Evolutionary conservation across 1,140 invertebrate species (phyloP), one percentile per base, ranked within the genome.

Genomic region (Bactericera cockerelli): DNA sequence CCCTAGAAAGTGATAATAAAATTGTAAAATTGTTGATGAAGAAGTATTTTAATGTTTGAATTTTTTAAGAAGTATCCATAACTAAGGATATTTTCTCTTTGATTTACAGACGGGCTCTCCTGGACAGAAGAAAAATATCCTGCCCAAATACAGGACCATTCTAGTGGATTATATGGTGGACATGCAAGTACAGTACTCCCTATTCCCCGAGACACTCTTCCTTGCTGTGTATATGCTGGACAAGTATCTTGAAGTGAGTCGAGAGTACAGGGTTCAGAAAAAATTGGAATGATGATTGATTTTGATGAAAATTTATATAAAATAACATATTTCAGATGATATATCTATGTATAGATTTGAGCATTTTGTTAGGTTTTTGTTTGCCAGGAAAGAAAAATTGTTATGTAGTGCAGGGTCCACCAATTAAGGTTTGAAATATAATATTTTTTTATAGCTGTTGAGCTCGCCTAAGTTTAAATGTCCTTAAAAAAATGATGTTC

Each of bases 111-210:
- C 28, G 13, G 13, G 28, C 28, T 31, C 28, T 31, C 28, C 28
- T 13, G 4, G 4, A 6, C 4, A 6, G 13, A 31, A 31, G 28
- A 31, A 13, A 31, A 65, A 72, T 59, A 77, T 93, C 1, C 86
- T 83, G 16, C 77, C 83, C 0, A 84, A 83, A 67, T 97, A 97
- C 92, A 79, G 95, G 60, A 75, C 81, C 6, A 84, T 93, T 33
- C 74, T 94, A 1, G 76, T 98, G 61, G 91, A 98, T 70, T 98
- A 94, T 94, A 72, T 98, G 24, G 83, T 94, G 21, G 90, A 95
- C 68, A 90, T 97, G 13, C 92, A 96, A 67, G 72, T 78, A 60
- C 84, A 90, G 69, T 98, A 97, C 69, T 81, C 82, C 62, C 73
- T 97, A 13, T 72, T 86, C n/a, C 81, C 86, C 64, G 94, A 98